Evolutionary conservation across 2,888 invertebrate genomes (phyloP).

Genomic region (Platycheirus rosarum): DNA sequence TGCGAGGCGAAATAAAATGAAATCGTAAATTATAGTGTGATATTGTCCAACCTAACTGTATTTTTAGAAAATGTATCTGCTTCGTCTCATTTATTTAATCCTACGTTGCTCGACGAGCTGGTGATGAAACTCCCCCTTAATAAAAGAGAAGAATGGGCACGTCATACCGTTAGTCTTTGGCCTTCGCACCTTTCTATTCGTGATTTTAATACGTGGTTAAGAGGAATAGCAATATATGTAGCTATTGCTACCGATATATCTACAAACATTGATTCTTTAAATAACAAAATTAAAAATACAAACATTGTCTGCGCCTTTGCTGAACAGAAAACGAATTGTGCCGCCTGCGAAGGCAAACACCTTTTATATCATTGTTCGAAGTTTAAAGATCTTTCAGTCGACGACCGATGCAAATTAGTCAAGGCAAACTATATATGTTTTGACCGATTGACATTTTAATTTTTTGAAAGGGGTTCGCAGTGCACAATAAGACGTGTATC

Average conservation of each 20-base stretch:
- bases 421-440: too few species aligned
- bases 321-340: not conserved
- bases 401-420: too few species aligned
- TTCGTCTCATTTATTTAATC: constrained; percentile 12
- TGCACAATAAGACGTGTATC: too few species aligned
- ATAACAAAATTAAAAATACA: constrained; percentile 1
- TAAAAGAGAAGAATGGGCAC: constrained; percentile 34
- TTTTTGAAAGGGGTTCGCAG: too few species aligned
- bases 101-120: constrained; percentile 19
- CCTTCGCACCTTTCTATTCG: too few species aligned
- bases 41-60: constrained; percentile 50
- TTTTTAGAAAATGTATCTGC: too few species aligned
- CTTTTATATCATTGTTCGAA: not conserved
- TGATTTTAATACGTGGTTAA: constrained; percentile 11
- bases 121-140: constrained; percentile 32
- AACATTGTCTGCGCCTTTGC: not conserved
- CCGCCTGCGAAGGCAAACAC: not conserved
- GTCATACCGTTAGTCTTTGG: not conserved
- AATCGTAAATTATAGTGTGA: constrained; percentile 63
- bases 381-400: too few species aligned
- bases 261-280: not conserved
- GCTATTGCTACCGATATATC: too few species aligned
- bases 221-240: not conserved
- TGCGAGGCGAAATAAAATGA: constrained; percentile 48
- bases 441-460: too few species aligned